phyloP scores from a whole-genome alignment of 2,888 invertebrate genomes.

The Lepas anatifera region DNA sequence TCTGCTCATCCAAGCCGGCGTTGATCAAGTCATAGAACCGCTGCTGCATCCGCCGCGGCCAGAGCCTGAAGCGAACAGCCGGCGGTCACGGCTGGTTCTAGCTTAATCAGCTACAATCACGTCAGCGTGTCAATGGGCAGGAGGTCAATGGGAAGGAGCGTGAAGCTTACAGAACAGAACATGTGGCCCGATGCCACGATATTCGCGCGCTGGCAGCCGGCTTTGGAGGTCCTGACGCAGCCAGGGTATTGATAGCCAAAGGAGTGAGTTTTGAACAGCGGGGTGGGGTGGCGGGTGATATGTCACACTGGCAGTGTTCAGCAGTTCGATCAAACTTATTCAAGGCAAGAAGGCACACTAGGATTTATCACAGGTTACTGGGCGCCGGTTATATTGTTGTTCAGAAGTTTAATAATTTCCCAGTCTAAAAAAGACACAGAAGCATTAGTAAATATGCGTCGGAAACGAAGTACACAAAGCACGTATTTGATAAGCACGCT shows the following conservation, averaged over 20 bases:
- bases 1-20: not conserved
- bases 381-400: too few species aligned
- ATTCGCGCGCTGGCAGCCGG: not conserved
- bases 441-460: not conserved
- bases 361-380: too few species aligned
- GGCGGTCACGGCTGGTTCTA: not conserved
- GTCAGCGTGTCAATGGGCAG: not conserved
- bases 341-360: too few species aligned
- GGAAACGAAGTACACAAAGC: too few species aligned
- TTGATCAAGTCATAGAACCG: not conserved
- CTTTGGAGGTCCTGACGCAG: not conserved
- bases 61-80: not conserved
- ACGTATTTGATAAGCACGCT: too few species aligned
- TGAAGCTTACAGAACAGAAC: too few species aligned
- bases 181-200: not conserved
- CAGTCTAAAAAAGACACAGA: not conserved
- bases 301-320: too few species aligned
- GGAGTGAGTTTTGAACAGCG: too few species aligned
- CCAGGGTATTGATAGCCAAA: too few species aligned
- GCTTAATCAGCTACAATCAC: not conserved
- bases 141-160: not conserved
- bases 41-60: conserved; percentile 9
- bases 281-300: too few species aligned
- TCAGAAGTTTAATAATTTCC: too few species aligned
- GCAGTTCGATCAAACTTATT: too few species aligned